Base-by-base conservation (phyloP, 2,113 vertebrate species). In the Picathartes gymnocephalus region DNA sequence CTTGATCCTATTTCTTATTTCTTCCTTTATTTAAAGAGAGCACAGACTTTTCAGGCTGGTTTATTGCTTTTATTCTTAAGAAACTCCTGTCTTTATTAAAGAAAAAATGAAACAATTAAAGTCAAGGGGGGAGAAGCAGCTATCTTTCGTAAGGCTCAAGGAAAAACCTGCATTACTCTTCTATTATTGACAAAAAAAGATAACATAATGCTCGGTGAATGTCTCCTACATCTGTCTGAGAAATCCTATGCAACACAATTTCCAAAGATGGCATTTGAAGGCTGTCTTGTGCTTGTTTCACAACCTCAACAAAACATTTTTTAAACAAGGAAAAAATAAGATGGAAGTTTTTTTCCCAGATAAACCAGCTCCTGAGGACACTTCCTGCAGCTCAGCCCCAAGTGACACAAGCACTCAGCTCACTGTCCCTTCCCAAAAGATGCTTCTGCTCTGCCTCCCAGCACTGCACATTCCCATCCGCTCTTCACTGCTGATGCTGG, bases 391-490 rank as follows among this genome's bases (percentile, higher is more conserved):
- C 64, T 56, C 4, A 86, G 64, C 8, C 47, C 28, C 15, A 61
- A 61, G 39, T 13, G 13, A 61, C 7, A 2, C 9, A 11, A 47
- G 44, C 51, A 11, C 42, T 20, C 31, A 30, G 27, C 16, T 56
- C 40, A 14, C 39, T 7, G 25, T 25, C 28, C 51, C 37, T 37
- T 44, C 48, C 53, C 82, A 56, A 30, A 64, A 44, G 47, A 15
- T 11, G 8, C 58, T n/a, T 23, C 61, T 82, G 62, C 35, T 18
- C 28, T 9, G 0, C 50, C n/a, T 45, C 50, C 6, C 28, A 37
- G 42, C 0, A 0, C 22, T 31, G 28, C 71, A 53, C 39, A 28
- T 4, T 57, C 17, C 31, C 62, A 42, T 10, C 25, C 0, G 1
- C 9, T 2, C 20, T 35, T 53, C 86, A 39, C 11, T 33, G 69